A percentile compares a stretch with the other conserved stretches of the same genome.
These are phyloP conservation scores for Caradrina clavipalpis DNA, from an alignment of 2,888 invertebrate species.

Conservation along the genomic window DNA sequence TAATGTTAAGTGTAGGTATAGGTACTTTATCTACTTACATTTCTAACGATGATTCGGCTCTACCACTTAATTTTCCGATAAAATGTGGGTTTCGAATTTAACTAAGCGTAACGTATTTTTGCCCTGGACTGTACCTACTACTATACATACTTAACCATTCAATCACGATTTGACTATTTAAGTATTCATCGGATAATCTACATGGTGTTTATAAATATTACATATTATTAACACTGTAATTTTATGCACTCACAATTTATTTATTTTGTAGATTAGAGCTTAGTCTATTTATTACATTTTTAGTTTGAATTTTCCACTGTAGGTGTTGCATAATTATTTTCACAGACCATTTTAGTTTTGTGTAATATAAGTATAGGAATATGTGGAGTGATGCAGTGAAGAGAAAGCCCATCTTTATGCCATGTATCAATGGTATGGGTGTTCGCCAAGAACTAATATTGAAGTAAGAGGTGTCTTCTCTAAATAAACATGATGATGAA, in stretches of 20 bases:
- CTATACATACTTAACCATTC: constrained; percentile 8
- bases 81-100: background rate
- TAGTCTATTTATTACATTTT: background rate
- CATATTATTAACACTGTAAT: constrained; percentile 7
- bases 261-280: constrained; percentile 1
- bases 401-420: background rate
- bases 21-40: too few species aligned
- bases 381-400: too few species aligned
- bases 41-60: background rate
- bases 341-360: too few species aligned
- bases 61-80: background rate
- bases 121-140: background rate
- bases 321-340: constrained; percentile 3
- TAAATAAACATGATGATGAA: too few species aligned
- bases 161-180: constrained; percentile 12
- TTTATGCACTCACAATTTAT: constrained; percentile 10
- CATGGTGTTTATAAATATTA: constrained; percentile 7
- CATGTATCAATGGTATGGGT: constrained; percentile 25
- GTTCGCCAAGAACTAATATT: background rate
- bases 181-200: background rate
- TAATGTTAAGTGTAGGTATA: too few species aligned
- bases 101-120: background rate
- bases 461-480: constrained; percentile 1
- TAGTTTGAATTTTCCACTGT: constrained; percentile 5
- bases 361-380: too few species aligned